These are phyloP conservation scores for Odobenus rosmarus DNA, from an alignment of 2,113 vertebrate species.

Conservation along the genomic window DNA sequence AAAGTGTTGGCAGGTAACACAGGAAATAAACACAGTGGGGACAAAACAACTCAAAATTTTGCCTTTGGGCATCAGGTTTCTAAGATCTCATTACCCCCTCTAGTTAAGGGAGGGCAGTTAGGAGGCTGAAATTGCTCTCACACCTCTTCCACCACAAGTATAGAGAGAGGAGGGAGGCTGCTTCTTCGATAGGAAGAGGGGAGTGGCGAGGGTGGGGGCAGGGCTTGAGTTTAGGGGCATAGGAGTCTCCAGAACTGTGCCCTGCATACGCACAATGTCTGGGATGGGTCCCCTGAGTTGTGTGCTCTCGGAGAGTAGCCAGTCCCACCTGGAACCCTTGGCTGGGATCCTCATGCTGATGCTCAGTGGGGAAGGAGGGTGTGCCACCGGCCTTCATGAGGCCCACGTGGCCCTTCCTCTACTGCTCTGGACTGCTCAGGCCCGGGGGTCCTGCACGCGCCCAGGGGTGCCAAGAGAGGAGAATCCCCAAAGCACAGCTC, in stretches of 20 bases:
- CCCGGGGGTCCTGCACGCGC: background rate
- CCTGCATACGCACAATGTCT: rapidly evolving
- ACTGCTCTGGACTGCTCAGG: background rate
- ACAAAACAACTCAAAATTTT: background rate
- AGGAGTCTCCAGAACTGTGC: background rate
- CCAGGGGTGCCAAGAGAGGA: background rate
- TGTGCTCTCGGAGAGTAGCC: background rate
- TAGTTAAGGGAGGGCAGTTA: background rate
- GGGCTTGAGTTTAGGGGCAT: background rate
- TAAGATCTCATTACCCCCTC: background rate
- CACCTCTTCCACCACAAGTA: rapidly evolving
- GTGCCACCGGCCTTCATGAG: background rate
- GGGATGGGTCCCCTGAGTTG: background rate
- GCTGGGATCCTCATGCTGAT: rapidly evolving
- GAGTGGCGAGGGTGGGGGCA: background rate
- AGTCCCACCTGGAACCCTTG: rapidly evolving
- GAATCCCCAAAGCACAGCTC: background rate
- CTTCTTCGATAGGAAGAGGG: background rate
- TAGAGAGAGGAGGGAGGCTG: background rate
- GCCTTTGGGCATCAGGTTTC: background rate
- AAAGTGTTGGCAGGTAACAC: background rate
- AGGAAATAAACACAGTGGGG: background rate
- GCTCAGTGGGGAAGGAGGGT: background rate
- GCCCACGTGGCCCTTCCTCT: background rate
- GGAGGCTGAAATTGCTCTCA: background rate